Conservation (phyloP, 1,140 invertebrate genomes). For the Bactericera cockerelli region DNA sequence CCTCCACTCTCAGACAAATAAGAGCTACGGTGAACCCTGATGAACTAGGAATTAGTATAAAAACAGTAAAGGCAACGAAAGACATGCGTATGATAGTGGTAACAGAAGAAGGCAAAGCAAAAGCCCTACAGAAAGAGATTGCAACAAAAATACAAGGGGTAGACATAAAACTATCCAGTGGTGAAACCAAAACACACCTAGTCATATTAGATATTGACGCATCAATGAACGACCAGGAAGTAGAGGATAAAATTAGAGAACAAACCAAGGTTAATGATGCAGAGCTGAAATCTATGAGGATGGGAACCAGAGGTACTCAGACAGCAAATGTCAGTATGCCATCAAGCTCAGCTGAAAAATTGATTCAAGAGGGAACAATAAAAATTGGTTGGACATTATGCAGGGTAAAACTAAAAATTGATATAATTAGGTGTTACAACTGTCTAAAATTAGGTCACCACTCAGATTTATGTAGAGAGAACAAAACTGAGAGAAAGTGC, state of each 20-base stretch:
- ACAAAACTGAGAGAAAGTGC: not conserved
- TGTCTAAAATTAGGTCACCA: not conserved
- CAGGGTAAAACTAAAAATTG: not conserved
- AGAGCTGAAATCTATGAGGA: not conserved
- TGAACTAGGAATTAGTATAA: not conserved
- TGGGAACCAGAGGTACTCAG: not conserved
- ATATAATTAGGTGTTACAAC: not conserved
- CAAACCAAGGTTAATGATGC: not conserved
- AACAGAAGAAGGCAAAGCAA: not conserved
- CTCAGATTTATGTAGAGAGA: not conserved
- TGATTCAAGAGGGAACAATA: not conserved
- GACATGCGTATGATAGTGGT: not conserved
- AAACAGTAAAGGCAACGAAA: constrained; percentile 3
- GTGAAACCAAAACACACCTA: not conserved
- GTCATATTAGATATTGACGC: not conserved
- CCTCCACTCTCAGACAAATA: not conserved
- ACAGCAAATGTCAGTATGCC: not conserved
- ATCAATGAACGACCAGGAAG: not conserved
- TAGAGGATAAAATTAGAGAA: not conserved
- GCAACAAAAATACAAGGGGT: not conserved
- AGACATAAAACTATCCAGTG: not conserved
- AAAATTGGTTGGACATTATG: not conserved
- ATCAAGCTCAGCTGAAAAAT: not conserved
- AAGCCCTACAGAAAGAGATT: not conserved
- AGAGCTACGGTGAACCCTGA: not conserved